Evolutionary conservation across 2,797 vertebrate species (phyloP).

Genomic region (Lates japonicus): DNA sequence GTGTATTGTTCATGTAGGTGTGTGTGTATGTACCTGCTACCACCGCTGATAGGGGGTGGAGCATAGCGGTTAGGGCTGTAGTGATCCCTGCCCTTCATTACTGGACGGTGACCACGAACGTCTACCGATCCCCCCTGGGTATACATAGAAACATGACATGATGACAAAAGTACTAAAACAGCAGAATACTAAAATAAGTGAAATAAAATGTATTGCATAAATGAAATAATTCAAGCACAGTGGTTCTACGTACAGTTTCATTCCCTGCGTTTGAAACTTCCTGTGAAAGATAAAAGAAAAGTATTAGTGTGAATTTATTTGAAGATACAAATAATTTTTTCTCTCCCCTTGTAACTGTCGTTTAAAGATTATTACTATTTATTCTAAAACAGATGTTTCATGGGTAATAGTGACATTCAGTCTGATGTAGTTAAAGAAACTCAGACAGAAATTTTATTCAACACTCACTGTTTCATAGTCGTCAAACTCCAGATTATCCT

Average conservation of each 20-base stretch:
- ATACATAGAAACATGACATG: not conserved
- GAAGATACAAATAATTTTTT: not conserved
- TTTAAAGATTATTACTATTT: no score
- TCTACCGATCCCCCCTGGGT: accelerated
- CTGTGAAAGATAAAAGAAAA: conserved; percentile 44
- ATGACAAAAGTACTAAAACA: not conserved
- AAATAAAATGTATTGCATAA: not conserved
- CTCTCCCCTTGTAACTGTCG: no score
- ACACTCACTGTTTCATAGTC: conserved; percentile 66
- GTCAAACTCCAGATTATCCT: conserved; percentile 55
- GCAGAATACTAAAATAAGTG: not conserved
- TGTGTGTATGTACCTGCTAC: conserved; percentile 41
- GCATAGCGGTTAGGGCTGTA: conserved; percentile 27
- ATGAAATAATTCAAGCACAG: accelerated
- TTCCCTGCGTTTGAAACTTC: not conserved
- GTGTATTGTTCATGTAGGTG: no score
- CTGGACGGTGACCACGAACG: conserved; percentile 87
- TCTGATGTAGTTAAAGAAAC: not conserved
- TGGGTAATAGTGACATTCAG: not conserved
- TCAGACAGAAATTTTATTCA: not conserved
- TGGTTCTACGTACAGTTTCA: conserved; percentile 26
- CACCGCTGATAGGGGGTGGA: conserved; percentile 77
- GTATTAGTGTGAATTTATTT: not conserved
- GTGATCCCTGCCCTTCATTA: conserved; percentile 36
- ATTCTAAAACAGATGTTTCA: no score